phyloP scores from a whole-genome alignment of 2,113 vertebrate species.

The Thermophis baileyi region DNA sequence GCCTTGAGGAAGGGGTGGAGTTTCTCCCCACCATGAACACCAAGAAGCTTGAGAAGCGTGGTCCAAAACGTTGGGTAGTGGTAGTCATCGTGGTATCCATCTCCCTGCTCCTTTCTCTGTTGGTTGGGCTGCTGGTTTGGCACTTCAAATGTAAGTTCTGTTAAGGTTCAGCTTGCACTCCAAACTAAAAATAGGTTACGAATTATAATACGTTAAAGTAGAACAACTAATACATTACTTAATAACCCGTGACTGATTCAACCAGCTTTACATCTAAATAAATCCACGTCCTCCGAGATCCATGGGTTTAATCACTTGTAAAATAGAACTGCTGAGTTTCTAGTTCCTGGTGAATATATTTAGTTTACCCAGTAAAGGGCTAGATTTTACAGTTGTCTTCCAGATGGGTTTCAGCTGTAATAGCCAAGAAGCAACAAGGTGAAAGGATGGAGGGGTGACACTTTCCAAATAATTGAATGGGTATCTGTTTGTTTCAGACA shows the following conservation, averaged over 20 bases:
- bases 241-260: neutral
- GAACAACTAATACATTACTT: neutral
- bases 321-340: neutral
- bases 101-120: constrained; percentile 53
- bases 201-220: neutral
- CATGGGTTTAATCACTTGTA: neutral
- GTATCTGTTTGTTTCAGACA: neutral
- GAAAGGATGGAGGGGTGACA: neutral
- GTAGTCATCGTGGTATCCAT: neutral
- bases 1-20: constrained; percentile 72
- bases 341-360: neutral
- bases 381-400: neutral
- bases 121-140: constrained; percentile 70
- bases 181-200: neutral
- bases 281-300: neutral
- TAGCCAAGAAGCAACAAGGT: neutral
- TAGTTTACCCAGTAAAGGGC: neutral
- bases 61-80: constrained; percentile 56
- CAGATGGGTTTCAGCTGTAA: neutral
- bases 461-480: neutral
- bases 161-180: accelerated
- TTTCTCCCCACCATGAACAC: constrained; percentile 74
- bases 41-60: constrained; percentile 72
- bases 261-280: neutral
- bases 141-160: constrained; percentile 75